These are phyloP conservation scores for Meteorus colon DNA, from an alignment of 2,888 invertebrate species.

Conservation along the genomic window DNA sequence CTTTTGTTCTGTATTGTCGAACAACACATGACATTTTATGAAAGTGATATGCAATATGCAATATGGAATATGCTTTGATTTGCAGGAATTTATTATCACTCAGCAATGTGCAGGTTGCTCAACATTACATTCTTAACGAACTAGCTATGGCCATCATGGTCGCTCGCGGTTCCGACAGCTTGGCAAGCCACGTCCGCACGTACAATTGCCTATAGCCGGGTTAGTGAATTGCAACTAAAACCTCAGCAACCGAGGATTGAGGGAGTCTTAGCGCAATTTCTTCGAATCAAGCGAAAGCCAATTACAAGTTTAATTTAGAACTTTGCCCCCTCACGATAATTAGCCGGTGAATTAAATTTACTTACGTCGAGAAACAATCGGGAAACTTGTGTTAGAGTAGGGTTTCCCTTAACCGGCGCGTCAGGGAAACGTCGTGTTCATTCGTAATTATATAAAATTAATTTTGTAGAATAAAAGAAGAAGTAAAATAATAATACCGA, in stretches of 20 bases:
- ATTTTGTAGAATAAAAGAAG: constrained; percentile 12
- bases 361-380: constrained; percentile 69
- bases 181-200: constrained; percentile 40
- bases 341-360: constrained; percentile 70
- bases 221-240: constrained; percentile 28
- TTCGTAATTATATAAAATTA: background rate
- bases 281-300: constrained; percentile 69
- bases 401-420: constrained; percentile 30
- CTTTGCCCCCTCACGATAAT: constrained; percentile 68
- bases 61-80: no score
- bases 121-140: constrained; percentile 14
- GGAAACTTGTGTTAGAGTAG: constrained; percentile 56
- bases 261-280: constrained; percentile 63
- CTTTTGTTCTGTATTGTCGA: no score
- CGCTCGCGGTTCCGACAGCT: constrained; percentile 9
- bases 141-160: background rate
- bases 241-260: constrained; percentile 18
- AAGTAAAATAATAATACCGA: constrained; percentile 7
- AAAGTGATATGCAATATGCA: no score
- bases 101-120: constrained; percentile 8
- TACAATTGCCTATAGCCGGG: constrained; percentile 22
- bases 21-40: no score
- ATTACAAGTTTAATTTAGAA: constrained; percentile 71
- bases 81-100: background rate
- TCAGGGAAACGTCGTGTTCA: constrained; percentile 7